Percentiles rank a stretch among this genome's conserved stretches.
Evolutionary conservation across 2,797 vertebrate species (phyloP).

Genomic region (Phataginus tetradactyla): DNA sequence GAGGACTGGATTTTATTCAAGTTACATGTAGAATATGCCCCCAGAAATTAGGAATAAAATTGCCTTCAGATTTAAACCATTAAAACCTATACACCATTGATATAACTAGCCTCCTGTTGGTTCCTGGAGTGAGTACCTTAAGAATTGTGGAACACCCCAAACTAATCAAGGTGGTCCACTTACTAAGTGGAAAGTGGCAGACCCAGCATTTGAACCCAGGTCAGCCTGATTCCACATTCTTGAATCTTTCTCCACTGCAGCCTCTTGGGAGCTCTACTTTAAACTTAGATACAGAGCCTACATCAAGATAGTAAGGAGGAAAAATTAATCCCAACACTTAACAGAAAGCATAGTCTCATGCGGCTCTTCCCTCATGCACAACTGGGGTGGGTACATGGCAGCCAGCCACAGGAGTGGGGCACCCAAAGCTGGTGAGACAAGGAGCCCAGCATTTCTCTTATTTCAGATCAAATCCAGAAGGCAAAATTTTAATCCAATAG

Average conservation of each 20-base stretch:
- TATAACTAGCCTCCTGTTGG: background rate
- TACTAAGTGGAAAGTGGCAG: background rate
- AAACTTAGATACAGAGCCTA: background rate
- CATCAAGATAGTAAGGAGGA: background rate
- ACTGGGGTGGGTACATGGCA: rapidly evolving
- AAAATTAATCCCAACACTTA: background rate
- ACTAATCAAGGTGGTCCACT: background rate
- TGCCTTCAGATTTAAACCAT: background rate
- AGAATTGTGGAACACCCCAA: background rate
- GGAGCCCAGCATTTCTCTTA: background rate
- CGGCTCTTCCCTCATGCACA: background rate
- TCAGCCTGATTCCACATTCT: background rate
- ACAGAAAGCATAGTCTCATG: background rate
- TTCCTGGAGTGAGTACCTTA: background rate
- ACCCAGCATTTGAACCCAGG: background rate
- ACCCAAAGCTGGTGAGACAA: background rate
- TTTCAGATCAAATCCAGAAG: conserved; percentile 19
- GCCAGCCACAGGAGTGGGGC: background rate
- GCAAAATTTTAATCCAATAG: background rate
- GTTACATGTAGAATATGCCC: background rate
- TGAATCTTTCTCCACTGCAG: background rate
- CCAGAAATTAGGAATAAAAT: conserved; percentile 13
- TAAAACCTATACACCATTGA: background rate
- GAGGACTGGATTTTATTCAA: background rate
- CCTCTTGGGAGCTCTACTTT: background rate